Evolutionary conservation across 2,797 vertebrate species (phyloP), one percentile per base, ranked within the genome.

Genomic region (Diglossa cyanea): DNA sequence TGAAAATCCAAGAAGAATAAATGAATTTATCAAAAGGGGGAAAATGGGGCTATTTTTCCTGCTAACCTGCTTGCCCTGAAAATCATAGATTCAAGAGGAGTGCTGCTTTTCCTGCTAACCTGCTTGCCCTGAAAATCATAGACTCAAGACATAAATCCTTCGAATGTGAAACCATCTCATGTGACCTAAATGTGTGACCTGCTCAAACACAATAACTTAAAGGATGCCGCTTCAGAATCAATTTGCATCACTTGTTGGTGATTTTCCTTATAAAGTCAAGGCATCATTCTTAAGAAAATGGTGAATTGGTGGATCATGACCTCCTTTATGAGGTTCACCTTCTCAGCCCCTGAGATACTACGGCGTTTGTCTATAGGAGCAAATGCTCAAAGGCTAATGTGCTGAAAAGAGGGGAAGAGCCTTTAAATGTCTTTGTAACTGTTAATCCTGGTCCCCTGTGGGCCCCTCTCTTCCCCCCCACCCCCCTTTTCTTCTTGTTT

Each of bases 321-420:
- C 99, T 97, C 98, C 98, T 99, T 99, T 99, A 99, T 98, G 98
- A 98, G 98, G 98, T 99, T 99, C 99, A 99, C 98, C 98, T 98
- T 98, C 98, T 98, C 98, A 98, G 92, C 98, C 96, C 95, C 98
- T 98, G 98, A 98, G 98, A 99, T 98, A 98, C 98, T 98, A 97
- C 95, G 97, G 98, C 97, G 95, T 98, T 98, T 99, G 98, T 98
- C 98, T 98, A 97, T 97, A 97, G 98, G 98, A 98, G 98, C 98
- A 98, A 98, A 98, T 98, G 96, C 98, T 98, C 98, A 98, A 98
- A 98, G 98, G 98, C 97, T 94, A 89, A 95, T 45, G 96, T 94
- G 93, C 95, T 99, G 98, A 99, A 99, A 99, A 98, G 98, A 98
- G 97, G 98, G 98, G 98, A 99, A 98, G 97, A 98, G 98, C 97